These are phyloP conservation scores for Tiliqua scincoides DNA, from an alignment of 2,113 vertebrate genomes.

Conservation along the genomic window DNA sequence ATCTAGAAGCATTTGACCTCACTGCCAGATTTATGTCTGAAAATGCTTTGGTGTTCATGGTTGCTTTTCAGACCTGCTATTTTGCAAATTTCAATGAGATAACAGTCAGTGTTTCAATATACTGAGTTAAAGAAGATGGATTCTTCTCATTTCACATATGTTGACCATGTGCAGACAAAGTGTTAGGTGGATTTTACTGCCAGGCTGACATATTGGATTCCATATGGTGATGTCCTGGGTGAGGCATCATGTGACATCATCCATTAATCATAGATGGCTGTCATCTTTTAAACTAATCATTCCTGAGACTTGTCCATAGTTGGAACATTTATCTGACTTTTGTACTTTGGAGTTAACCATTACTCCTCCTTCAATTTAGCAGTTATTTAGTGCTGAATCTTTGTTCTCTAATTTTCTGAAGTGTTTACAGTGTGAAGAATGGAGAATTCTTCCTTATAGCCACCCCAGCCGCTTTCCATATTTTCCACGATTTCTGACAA, in stretches of 20 bases:
- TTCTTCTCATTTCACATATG: constrained; percentile 23
- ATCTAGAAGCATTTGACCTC: neutral
- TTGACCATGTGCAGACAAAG: constrained; percentile 14
- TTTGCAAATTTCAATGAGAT: constrained; percentile 40
- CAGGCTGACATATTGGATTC: neutral
- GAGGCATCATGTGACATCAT: neutral
- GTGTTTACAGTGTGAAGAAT: neutral
- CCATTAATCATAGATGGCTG: neutral
- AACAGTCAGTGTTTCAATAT: constrained; percentile 39
- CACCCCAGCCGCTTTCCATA: neutral
- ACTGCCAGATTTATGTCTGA: neutral
- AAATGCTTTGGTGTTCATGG: constrained; percentile 28
- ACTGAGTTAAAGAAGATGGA: neutral
- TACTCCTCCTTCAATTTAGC: neutral
- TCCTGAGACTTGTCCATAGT: neutral
- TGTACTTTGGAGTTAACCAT: neutral
- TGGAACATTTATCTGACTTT: neutral
- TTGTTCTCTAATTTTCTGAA: neutral
- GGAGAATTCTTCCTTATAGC: neutral
- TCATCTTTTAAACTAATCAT: neutral
- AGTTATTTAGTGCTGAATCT: neutral
- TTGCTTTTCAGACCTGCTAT: constrained; percentile 14
- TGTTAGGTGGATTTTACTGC: neutral
- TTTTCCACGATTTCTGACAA: neutral
- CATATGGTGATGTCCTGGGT: neutral